These are phyloP conservation scores for Lampropteryx suffumata DNA, from an alignment of 2,888 invertebrate genomes.

Conservation along the genomic window DNA sequence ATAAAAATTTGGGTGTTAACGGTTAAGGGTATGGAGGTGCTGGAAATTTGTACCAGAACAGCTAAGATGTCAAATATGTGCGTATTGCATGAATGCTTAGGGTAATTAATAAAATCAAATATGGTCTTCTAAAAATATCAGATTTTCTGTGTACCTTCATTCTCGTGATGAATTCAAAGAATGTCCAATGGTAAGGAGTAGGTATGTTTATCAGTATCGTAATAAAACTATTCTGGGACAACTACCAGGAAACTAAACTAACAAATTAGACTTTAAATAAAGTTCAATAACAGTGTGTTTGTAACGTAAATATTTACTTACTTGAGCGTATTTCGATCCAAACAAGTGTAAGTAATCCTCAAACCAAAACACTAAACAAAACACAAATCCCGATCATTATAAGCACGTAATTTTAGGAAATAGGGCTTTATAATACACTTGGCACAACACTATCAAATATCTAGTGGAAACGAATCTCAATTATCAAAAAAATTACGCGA, in stretches of 20 bases:
- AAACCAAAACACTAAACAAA: conserved; percentile 63
- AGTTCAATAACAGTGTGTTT: conserved; percentile 22
- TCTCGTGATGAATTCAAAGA: no score
- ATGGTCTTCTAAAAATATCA: no score
- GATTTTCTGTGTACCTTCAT: no score
- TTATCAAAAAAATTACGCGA: conserved; percentile 51
- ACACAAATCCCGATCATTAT: conserved; percentile 70
- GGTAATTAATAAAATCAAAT: no score
- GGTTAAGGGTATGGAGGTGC: no score
- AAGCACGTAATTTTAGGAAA: conserved; percentile 56
- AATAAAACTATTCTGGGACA: conserved; percentile 9
- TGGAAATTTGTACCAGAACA: no score
- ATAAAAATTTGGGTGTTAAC: no score
- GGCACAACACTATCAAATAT: conserved; percentile 47
- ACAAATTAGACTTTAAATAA: background rate
- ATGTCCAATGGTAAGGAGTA: background rate
- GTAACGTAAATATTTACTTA: conserved; percentile 75
- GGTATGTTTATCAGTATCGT: no score
- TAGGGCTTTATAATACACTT: conserved; percentile 52
- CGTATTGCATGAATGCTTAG: no score
- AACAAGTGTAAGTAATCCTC: conserved; percentile 61
- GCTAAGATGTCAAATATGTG: no score
- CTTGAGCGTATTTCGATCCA: conserved; percentile 70
- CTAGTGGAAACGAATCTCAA: conserved; percentile 30
- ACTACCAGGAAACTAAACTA: background rate